These are phyloP conservation scores for Drosophila burlai DNA, from an alignment of 1,140 invertebrate genomes.

Conservation along the genomic window DNA sequence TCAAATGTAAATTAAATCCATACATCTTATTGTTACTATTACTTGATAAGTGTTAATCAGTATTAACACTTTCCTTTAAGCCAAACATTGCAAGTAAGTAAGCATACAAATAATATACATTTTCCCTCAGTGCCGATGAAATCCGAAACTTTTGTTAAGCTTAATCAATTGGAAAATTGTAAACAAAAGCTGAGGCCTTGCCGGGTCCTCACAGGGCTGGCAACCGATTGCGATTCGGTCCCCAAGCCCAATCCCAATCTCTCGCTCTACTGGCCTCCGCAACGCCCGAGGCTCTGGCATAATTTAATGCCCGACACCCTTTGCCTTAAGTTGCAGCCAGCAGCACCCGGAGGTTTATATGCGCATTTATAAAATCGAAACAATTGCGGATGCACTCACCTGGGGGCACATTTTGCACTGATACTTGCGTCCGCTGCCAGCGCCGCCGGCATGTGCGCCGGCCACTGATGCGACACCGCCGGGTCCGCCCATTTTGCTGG, in stretches of 20 bases:
- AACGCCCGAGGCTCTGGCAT: constrained; percentile 45
- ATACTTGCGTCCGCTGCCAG: constrained; percentile 90
- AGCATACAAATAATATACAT: not conserved
- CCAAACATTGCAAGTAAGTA: not conserved
- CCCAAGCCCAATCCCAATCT: constrained; percentile 19
- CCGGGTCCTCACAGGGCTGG: constrained; percentile 18
- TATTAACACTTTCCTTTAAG: too few species aligned
- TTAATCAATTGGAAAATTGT: constrained; percentile 80
- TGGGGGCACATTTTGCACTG: constrained; percentile 99
- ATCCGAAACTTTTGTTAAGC: constrained; percentile 65
- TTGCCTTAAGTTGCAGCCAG: constrained; percentile 55
- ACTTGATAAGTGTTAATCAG: too few species aligned
- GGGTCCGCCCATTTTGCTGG: constrained; percentile 87
- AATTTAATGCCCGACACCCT: constrained; percentile 49
- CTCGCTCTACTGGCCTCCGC: constrained; percentile 47
- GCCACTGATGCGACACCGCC: constrained; percentile 83
- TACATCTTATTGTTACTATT: not conserved
- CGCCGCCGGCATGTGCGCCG: constrained; percentile 86
- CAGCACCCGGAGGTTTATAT: constrained; percentile 16
- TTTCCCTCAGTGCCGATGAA: constrained; percentile 37
- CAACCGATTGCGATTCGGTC: constrained; percentile 14
- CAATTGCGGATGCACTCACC: constrained; percentile 87
- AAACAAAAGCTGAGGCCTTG: constrained; percentile 63
- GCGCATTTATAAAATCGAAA: constrained; percentile 17
- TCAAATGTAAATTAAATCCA: not conserved